phyloP scores from a whole-genome alignment of 2,797 vertebrate species.

The Alauda arvensis region DNA sequence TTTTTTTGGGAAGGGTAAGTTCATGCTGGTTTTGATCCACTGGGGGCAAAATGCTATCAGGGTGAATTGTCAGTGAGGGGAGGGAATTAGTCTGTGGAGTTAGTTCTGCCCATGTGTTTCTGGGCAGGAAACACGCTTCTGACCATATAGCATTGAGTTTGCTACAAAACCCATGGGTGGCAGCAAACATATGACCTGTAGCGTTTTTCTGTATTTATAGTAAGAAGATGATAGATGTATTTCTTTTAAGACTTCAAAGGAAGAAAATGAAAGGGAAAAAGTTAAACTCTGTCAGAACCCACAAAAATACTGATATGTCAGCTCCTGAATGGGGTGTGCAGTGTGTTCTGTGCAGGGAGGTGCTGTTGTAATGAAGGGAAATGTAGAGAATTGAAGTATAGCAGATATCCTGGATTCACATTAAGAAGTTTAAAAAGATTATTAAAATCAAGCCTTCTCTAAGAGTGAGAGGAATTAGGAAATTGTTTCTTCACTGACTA shows the following conservation, averaged over 20 bases:
- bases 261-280: not conserved
- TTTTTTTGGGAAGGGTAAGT: not conserved
- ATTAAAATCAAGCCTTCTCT: not conserved
- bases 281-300: not conserved
- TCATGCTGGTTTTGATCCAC: not conserved
- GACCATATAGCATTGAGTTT: accelerated
- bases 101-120: accelerated
- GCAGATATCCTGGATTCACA: not conserved
- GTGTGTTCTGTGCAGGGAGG: not conserved
- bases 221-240: not conserved
- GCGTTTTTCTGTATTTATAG: not conserved
- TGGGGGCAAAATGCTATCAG: not conserved
- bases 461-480: not conserved
- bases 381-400: not conserved
- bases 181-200: not conserved
- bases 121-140: not conserved
- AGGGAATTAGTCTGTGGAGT: not conserved
- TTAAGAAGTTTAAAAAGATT: not conserved
- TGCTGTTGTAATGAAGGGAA: not conserved
- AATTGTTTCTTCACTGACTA: not conserved
- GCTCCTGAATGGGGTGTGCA: not conserved
- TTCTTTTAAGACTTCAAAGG: not conserved
- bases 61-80: not conserved
- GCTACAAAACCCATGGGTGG: not conserved
- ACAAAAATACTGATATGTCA: not conserved